phyloP scores from a whole-genome alignment of 1,140 invertebrate species.

The Bicyclus anynana region DNA sequence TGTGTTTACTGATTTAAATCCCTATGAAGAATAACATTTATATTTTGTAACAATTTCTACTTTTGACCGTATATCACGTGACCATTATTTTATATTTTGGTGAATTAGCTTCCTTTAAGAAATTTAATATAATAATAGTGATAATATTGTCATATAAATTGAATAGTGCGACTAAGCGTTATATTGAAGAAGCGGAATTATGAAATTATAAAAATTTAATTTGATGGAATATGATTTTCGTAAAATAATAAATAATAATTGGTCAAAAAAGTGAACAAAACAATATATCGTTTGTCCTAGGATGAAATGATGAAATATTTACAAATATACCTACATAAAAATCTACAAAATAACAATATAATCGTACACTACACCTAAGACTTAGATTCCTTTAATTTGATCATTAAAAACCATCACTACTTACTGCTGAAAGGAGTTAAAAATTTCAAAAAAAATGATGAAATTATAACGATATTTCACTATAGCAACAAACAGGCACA shows the following conservation, averaged over 20 bases:
- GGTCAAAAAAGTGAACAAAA: neutral
- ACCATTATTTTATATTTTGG: neutral
- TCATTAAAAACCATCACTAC: too few species aligned
- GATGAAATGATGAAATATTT: slow-evolving; percentile 1
- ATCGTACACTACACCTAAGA: neutral
- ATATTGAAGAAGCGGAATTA: slow-evolving; percentile 32
- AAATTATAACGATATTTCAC: neutral
- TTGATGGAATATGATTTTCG: slow-evolving; percentile 20
- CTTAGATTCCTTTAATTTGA: neutral
- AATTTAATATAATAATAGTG: neutral
- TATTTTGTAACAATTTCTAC: slow-evolving; percentile 2
- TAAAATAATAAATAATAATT: slow-evolving; percentile 1
- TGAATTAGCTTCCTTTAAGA: neutral
- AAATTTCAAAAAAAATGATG: too few species aligned
- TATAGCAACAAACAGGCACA: neutral
- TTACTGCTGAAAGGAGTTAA: too few species aligned
- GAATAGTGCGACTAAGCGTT: slow-evolving; percentile 42
- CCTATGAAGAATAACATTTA: too few species aligned
- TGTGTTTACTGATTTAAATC: too few species aligned
- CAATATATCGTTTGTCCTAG: neutral
- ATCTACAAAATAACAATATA: neutral
- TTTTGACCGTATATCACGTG: slow-evolving; percentile 18
- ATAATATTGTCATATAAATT: slow-evolving; percentile 2
- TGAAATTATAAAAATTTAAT: slow-evolving; percentile 20
- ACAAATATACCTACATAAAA: neutral